These are phyloP conservation scores for Drosophila affinis DNA, from an alignment of 2,888 invertebrate species.

Conservation along the genomic window DNA sequence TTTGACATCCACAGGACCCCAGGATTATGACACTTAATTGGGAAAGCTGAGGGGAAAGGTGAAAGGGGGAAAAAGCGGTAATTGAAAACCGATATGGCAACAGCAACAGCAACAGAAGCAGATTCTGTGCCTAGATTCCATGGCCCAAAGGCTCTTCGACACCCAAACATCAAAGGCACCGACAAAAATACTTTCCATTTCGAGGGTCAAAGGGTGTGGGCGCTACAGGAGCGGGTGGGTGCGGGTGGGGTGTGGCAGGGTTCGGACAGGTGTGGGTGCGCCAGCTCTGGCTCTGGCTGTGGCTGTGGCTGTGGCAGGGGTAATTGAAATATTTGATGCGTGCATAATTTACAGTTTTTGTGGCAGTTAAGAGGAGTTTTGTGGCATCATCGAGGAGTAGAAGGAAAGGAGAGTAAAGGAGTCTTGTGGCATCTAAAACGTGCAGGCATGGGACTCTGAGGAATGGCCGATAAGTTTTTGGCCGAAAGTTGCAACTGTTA, in stretches of 20 bases:
- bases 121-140: constrained; percentile 16
- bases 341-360: constrained; percentile 39
- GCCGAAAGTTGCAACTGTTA: constrained; percentile 1
- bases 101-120: constrained; percentile 8
- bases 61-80: constrained; percentile 34
- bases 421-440: background rate
- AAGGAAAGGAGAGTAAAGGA: background rate
- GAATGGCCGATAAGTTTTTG: constrained; percentile 26
- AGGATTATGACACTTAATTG: constrained; percentile 66
- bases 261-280: background rate
- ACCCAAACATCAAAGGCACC: constrained; percentile 35
- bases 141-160: background rate
- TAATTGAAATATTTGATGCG: constrained; percentile 47
- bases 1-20: constrained; percentile 32
- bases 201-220: background rate
- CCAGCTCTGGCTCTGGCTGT: too few species aligned
- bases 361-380: background rate
- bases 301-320: constrained; percentile 19
- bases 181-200: constrained; percentile 19
- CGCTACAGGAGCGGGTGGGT: background rate
- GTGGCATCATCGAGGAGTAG: background rate
- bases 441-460: constrained; percentile 24
- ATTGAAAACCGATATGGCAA: constrained; percentile 70
- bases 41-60: constrained; percentile 1
- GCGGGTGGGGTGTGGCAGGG: background rate